Percentiles rank a stretch among this genome's conserved stretches.
Conservation (phyloP, 2,888 invertebrate genomes). For the Sylvicola cinctus region DNA sequence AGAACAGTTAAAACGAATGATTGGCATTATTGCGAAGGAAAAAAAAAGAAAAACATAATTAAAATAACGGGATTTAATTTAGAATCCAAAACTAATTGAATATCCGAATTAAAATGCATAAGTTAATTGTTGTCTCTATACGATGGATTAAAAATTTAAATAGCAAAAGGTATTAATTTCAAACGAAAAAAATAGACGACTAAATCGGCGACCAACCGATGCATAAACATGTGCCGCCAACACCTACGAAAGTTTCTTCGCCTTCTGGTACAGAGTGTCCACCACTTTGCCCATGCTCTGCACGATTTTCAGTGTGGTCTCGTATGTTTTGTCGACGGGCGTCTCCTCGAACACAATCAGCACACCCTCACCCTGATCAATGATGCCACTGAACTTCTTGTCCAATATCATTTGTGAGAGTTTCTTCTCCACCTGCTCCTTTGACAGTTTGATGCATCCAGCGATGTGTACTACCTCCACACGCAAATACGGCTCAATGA, state of each 20-base stretch:
- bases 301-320: constrained; percentile 90
- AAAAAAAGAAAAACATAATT: too few species aligned
- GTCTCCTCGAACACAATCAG: constrained; percentile 94
- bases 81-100: too few species aligned
- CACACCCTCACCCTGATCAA: constrained; percentile 97
- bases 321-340: constrained; percentile 89
- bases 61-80: too few species aligned
- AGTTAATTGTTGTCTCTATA: too few species aligned
- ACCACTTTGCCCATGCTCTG: constrained; percentile 99
- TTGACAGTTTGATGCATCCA: constrained; percentile 70
- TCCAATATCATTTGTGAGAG: constrained; percentile 99
- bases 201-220: too few species aligned
- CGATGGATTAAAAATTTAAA: too few species aligned
- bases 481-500: constrained; percentile 95
- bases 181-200: too few species aligned
- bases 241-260: constrained; percentile 86
- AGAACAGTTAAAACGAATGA: too few species aligned
- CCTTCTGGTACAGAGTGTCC: constrained; percentile 96
- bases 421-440: constrained; percentile 91
- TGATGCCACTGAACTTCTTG: constrained; percentile 88
- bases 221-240: too few species aligned
- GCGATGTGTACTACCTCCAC: constrained; percentile 91
- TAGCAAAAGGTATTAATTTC: too few species aligned
- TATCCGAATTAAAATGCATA: too few species aligned
- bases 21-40: too few species aligned